Base-by-base conservation (phyloP, 2,888 invertebrate species). In the Acanthosoma haemorrhoidale region DNA sequence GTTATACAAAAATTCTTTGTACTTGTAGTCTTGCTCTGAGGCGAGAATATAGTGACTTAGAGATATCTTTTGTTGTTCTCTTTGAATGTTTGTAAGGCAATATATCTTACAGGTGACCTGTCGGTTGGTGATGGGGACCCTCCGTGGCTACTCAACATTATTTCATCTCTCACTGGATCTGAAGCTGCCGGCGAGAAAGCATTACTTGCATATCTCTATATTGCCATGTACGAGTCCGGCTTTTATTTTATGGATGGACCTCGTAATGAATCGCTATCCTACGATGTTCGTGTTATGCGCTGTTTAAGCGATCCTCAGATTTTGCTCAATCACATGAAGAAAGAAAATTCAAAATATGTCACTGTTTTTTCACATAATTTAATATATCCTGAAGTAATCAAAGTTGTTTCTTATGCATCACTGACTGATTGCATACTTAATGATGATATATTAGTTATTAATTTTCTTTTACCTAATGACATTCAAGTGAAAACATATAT, bases 111-210 rank as follows among this genome's bases (percentile, higher is more conserved):
- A 58, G 68, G 58, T 57, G 29, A 36, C 29, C 61, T 69, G 69
- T 43, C 61, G 31, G 31, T 69, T 43, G 69, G 60, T 69, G 69
- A 69, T 31, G 69, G 69, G 60, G 32, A 38, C 39, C 61, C 69
- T n/a, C 25, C 36, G 16, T 69, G 70, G 70, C 64, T 70, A 39
- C 38, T 34, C 36, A 38, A 34, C 57, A 29, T 61, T 13, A 34
- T 70, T 60, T 36, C 61, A 70, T n/a, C 64, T 15, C 64, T 61
- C 9, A 31, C 31, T 15, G 64, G 39, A 15, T 39, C 64, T 64
- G 29, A 39, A n/a, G 41, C 15, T 4, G 41, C 64, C 5, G 1
- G 15, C 16, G 64, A 64, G 16, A 11, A 64, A 25, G 64, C 38
- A 15, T n/a, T 64, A 2, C 25, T 64, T 31, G 64, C 64, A 29